Evolutionary conservation across 2,888 invertebrate genomes (phyloP).

Genomic region (Eugnorisma glareosa): DNA sequence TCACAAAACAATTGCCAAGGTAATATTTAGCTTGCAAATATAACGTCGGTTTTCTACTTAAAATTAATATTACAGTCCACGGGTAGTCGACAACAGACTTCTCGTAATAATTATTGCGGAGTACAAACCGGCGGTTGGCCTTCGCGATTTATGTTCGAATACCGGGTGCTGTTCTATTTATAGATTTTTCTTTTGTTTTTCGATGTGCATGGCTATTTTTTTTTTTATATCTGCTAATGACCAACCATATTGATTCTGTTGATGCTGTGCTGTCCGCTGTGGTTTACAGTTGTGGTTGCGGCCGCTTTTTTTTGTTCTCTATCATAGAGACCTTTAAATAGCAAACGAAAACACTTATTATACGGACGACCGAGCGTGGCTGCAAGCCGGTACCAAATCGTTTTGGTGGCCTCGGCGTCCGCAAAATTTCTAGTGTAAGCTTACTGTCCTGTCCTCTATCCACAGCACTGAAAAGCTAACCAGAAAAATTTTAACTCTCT

Average conservation of each 20-base stretch:
- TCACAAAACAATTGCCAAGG: slow-evolving; percentile 65
- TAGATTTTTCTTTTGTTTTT: slow-evolving; percentile 26
- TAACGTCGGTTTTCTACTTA: slow-evolving; percentile 70
- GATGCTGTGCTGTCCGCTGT: background rate
- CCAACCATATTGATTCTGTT: background rate
- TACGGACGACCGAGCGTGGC: too few relatives aligned
- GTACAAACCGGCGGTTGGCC: slow-evolving; percentile 65
- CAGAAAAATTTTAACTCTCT: too few relatives aligned
- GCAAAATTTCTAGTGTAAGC: too few relatives aligned
- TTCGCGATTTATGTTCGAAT: slow-evolving; percentile 32
- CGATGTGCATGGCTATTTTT: too few relatives aligned
- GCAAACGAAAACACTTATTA: too few relatives aligned
- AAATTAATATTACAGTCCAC: slow-evolving; percentile 78
- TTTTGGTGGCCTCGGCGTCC: too few relatives aligned
- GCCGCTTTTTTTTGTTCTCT: too few relatives aligned
- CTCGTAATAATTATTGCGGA: slow-evolving; percentile 72
- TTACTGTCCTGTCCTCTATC: too few relatives aligned
- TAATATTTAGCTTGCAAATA: slow-evolving; percentile 73
- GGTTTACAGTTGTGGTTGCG: too few relatives aligned
- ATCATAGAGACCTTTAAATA: too few relatives aligned
- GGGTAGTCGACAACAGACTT: slow-evolving; percentile 70
- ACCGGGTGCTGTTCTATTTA: slow-evolving; percentile 30
- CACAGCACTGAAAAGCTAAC: too few relatives aligned
- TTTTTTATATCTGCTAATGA: background rate
- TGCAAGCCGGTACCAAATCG: too few relatives aligned